These are phyloP conservation scores for Tympanoctomys barrerae DNA, from an alignment of 2,797 vertebrate species.

Conservation along the genomic window DNA sequence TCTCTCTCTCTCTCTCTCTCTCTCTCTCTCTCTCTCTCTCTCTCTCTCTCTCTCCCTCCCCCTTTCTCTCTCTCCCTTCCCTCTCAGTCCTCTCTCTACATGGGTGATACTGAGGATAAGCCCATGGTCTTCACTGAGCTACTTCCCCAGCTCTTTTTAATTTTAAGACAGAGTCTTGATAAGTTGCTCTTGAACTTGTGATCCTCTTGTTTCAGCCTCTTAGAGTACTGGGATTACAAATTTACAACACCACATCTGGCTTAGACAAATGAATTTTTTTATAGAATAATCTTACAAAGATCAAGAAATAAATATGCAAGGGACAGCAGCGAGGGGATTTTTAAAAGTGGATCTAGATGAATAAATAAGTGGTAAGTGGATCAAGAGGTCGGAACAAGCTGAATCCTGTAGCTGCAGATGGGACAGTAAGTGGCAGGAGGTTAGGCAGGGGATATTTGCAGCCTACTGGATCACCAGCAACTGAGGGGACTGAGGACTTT, in stretches of 20 bases:
- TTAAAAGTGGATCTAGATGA: neutral
- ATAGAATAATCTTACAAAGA: neutral
- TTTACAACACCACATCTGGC: neutral
- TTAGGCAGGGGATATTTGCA: neutral
- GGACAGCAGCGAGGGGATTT: neutral
- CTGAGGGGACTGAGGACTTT: neutral
- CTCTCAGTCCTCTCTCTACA: too few relatives aligned
- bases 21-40: neutral
- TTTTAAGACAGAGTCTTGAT: neutral
- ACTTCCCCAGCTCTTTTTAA: neutral
- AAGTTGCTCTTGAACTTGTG: neutral
- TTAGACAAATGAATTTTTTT: neutral
- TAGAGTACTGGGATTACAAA: neutral
- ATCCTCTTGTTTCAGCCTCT: neutral
- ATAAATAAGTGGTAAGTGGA: neutral
- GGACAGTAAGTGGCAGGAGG: neutral
- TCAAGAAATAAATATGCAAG: constrained; percentile 1
- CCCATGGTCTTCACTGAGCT: neutral
- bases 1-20: neutral
- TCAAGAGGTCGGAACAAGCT: neutral
- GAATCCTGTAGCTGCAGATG: neutral
- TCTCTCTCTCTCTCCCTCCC: neutral
- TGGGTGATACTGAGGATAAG: neutral
- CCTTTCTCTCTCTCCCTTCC: neutral
- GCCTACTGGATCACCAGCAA: neutral